Evolutionary conservation across 2,888 invertebrate genomes (phyloP).

Genomic region (Epinotia nisella): DNA sequence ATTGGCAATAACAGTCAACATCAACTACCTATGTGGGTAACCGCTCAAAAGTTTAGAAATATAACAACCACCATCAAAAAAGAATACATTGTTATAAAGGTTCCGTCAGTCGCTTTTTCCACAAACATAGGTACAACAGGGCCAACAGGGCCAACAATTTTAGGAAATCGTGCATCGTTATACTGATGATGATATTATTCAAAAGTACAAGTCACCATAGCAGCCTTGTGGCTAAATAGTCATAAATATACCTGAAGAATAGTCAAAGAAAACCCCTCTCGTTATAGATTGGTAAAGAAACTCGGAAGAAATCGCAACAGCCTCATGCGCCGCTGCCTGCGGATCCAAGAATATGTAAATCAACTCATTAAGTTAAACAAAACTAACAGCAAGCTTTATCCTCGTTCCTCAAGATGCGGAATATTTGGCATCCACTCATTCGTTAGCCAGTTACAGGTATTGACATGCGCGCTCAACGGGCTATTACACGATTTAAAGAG

Average conservation of each 20-base stretch:
- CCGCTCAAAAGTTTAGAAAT: constrained; percentile 25
- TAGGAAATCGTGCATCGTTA: constrained; percentile 23
- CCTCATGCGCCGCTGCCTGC: constrained; percentile 46
- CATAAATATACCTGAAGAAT: no score
- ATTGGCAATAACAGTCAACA: constrained; percentile 59
- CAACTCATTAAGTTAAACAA: constrained; percentile 67
- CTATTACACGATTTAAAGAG: constrained; percentile 28
- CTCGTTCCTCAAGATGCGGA: constrained; percentile 61
- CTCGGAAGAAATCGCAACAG: constrained; percentile 38
- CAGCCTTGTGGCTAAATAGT: constrained; percentile 6
- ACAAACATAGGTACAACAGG: neutral
- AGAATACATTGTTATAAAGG: constrained; percentile 30
- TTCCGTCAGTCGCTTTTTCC: constrained; percentile 32
- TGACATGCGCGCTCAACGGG: constrained; percentile 56
- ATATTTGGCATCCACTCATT: constrained; percentile 67
- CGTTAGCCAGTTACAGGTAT: constrained; percentile 58
- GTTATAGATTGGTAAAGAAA: constrained; percentile 10
- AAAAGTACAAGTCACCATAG: constrained; percentile 33
- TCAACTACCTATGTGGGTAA: constrained; percentile 33
- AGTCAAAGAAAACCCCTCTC: constrained; percentile 9
- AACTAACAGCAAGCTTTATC: constrained; percentile 54
- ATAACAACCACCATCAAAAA: constrained; percentile 31
- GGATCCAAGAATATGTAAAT: constrained; percentile 71
- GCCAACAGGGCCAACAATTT: constrained; percentile 24
- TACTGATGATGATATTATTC: constrained; percentile 38